Conservation (phyloP, 2,113 vertebrate genomes). For the Oophaga pumilio region DNA sequence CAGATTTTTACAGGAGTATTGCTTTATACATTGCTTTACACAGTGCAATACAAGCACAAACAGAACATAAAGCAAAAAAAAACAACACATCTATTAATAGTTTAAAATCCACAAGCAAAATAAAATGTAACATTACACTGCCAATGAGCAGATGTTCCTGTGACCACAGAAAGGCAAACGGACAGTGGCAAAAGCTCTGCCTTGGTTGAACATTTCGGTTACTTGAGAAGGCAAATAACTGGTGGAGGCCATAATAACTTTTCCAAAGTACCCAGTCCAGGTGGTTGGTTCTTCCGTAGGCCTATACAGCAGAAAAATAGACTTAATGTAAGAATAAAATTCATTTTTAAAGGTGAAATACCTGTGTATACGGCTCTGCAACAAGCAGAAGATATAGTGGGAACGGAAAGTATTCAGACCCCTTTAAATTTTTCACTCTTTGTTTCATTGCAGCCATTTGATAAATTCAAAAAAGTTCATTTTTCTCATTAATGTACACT, state of each 20-base stretch:
- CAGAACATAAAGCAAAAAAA: neutral
- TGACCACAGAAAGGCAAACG: constrained; percentile 96
- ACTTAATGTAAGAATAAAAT: neutral
- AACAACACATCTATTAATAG: neutral
- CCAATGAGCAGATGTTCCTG: constrained; percentile 95
- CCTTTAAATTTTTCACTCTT: no score
- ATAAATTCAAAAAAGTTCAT: no score
- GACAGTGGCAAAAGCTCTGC: constrained; percentile 94
- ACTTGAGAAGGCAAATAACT: constrained; percentile 96
- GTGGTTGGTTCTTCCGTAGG: constrained; percentile 97
- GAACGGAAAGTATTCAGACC: no score
- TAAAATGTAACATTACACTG: constrained; percentile 79
- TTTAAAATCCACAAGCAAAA: neutral
- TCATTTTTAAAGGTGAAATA: neutral
- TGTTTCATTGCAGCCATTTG: no score
- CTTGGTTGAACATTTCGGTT: constrained; percentile 98
- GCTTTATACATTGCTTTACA: no score
- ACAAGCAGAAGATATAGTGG: no score
- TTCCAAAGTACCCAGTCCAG: constrained; percentile 96
- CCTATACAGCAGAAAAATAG: constrained; percentile 66
- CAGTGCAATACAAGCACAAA: neutral
- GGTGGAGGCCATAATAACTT: constrained; percentile 94
- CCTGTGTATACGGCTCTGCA: neutral
- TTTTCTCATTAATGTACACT: no score
- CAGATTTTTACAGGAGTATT: no score